Evolutionary conservation across 2,797 vertebrate genomes (phyloP).

Genomic region (Characodon lateralis): DNA sequence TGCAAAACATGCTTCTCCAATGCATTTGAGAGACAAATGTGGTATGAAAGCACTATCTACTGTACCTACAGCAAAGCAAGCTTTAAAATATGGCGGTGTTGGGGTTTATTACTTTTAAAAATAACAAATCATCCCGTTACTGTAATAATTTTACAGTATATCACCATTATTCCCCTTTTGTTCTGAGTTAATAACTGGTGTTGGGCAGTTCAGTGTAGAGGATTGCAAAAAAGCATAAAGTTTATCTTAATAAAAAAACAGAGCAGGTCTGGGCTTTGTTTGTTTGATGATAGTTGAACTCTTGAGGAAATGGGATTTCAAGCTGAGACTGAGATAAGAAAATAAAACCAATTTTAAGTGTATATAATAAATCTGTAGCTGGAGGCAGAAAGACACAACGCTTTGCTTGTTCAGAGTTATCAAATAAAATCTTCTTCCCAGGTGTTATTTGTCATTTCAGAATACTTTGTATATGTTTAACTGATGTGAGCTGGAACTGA

Average conservation of each 20-base stretch:
- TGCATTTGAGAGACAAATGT: neutral
- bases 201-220: neutral
- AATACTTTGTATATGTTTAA: constrained; percentile 1
- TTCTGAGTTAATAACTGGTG: neutral
- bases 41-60: neutral
- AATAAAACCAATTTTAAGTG: neutral
- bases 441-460: neutral
- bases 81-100: neutral
- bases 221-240: neutral
- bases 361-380: neutral
- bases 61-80: neutral
- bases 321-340: constrained; percentile 9
- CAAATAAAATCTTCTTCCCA: neutral
- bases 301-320: constrained; percentile 4
- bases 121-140: neutral
- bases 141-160: neutral
- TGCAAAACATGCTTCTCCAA: neutral
- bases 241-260: neutral
- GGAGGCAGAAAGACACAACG: neutral
- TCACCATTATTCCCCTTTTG: neutral
- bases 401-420: neutral
- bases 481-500: neutral
- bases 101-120: neutral
- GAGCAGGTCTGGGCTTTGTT: neutral
- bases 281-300: neutral